Evolutionary conservation across 2,888 invertebrate genomes (phyloP).

Genomic region (Pseudanteris insignis): DNA sequence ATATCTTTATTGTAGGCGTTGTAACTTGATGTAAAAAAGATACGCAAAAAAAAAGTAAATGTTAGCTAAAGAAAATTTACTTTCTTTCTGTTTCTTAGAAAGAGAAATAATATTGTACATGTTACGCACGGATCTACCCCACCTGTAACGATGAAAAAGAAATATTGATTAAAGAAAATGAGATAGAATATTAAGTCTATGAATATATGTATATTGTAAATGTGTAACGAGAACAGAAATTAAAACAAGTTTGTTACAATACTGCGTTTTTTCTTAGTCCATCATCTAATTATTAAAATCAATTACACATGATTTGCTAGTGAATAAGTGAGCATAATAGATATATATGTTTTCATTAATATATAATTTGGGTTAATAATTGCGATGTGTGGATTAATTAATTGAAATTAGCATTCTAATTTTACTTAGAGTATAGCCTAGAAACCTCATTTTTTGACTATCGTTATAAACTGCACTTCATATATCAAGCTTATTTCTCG

Average conservation of each 20-base stretch:
- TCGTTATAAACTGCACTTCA: too few species aligned
- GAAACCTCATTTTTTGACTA: too few species aligned
- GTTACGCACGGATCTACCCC: conserved; percentile 49
- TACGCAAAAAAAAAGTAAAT: conserved; percentile 48
- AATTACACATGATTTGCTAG: too few species aligned
- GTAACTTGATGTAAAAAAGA: conserved; percentile 56
- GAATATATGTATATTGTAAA: conserved; percentile 64
- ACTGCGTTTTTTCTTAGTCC: not conserved
- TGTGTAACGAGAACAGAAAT: conserved; percentile 64
- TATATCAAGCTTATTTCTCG: too few species aligned
- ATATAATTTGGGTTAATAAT: not conserved
- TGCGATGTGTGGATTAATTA: not conserved
- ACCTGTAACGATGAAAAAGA: conserved; percentile 55
- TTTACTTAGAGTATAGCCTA: too few species aligned
- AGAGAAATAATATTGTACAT: conserved; percentile 40
- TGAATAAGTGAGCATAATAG: conserved; percentile 1
- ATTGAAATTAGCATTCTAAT: not conserved
- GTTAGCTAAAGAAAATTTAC: conserved; percentile 46
- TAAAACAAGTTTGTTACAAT: conserved; percentile 65
- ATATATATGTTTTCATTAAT: not conserved
- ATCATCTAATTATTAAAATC: not conserved
- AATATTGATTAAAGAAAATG: conserved; percentile 53
- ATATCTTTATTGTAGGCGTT: conserved; percentile 57
- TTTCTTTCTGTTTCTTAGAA: conserved; percentile 43
- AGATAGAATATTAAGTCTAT: conserved; percentile 58